Evolutionary conservation across 2,888 invertebrate species (phyloP), one percentile per base, ranked within the genome.

Genomic region (Buathra laborator): DNA sequence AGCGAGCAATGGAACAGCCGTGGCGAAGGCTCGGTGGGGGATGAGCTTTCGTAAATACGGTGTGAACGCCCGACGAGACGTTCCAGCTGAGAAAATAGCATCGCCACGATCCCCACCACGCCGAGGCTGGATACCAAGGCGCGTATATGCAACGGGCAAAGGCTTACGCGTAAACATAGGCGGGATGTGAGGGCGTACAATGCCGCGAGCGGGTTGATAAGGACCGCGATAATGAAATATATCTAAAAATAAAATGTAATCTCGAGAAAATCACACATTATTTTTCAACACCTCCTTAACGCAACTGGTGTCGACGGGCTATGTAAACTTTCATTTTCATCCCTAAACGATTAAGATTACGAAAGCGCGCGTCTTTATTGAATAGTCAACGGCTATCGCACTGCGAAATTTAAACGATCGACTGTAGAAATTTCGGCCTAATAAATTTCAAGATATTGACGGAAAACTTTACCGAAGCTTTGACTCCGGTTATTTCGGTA

Each of bases 51-150:
- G 83, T 85, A 84, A 87, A 83, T 84, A 76, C 81, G 85, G 85
- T 87, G 87, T 84, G 87, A 89, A 87, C 81, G 86, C 84, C 74
- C 83, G 83, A 83, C 85, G 83, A 84, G 83, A 81, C 84, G 85
- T 86, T 87, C 88, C 89, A 88, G 89, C 89, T 89, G 89, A 85
- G 87, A 88, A 89, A 89, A 89, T 86, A 88, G 77, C 86, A 72
- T 77, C 72, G 67, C 51, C 71, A 67, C 81, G 85, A 83, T 84
- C 87, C 83, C 59, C 10, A n/a, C 16, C 32, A 43, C 12, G 62
- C 16, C 32, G 56, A 19, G 62, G 46, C 16, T 51, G 32, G 64
- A 37, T 24, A 4, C 29, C 12, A 29, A 62, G 24, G 7, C 46
- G 48, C 56, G 43, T 3, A 29, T 32, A 16, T 16, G 19, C 43